Evolutionary conservation across 53 echinoderm and acorn worm species (phyloP).

Genomic region (Luidia sarsii): DNA sequence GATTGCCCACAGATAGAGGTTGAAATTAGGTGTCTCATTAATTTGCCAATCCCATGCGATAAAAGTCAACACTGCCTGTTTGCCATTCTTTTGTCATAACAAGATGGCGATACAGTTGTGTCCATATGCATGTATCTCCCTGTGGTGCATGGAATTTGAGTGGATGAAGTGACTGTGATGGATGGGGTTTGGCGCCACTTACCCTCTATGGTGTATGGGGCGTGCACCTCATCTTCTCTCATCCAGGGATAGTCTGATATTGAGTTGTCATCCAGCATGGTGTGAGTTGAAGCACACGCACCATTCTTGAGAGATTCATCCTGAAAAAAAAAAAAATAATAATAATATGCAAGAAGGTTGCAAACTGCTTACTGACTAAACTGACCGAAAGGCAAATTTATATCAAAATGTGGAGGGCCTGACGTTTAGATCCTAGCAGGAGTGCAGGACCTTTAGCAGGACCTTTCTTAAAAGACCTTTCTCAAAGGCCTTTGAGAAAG

Average conservation of each 20-base stretch:
- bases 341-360: too few relatives aligned
- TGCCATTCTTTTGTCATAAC: background rate
- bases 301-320: background rate
- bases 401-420: too few relatives aligned
- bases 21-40: background rate
- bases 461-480: too few relatives aligned
- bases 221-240: conserved; percentile 9
- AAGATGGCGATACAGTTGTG: too few relatives aligned
- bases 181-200: background rate
- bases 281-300: background rate
- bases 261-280: conserved; percentile 7
- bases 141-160: background rate
- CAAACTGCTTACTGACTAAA: too few relatives aligned
- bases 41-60: background rate
- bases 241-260: conserved; percentile 39
- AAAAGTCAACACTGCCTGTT: background rate
- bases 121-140: background rate
- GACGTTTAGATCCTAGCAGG: too few relatives aligned
- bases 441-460: too few relatives aligned
- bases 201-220: conserved; percentile 35
- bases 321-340: background rate
- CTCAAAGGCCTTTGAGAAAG: too few relatives aligned
- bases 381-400: too few relatives aligned
- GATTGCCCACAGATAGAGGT: background rate
- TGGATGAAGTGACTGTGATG: background rate